Evolutionary conservation across 2,888 invertebrate species (phyloP).

Genomic region (Mermis nigrescens): DNA sequence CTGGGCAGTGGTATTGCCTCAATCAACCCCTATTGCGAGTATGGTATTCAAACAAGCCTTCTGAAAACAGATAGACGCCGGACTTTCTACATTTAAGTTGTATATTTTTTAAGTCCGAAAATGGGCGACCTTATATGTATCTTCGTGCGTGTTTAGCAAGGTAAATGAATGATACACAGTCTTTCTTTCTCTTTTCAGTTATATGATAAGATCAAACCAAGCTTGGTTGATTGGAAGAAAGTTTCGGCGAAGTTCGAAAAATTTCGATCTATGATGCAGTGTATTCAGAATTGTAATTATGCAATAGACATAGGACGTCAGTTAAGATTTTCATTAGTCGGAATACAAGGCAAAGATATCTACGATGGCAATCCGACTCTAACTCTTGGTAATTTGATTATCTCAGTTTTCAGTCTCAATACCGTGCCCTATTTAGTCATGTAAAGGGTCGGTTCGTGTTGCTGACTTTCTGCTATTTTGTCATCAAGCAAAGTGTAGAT

Average conservation of each 20-base stretch:
- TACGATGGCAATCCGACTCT: slow-evolving; percentile 49
- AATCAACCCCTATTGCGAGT: too few species aligned
- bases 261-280: slow-evolving; percentile 85
- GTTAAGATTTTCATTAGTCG: slow-evolving; percentile 82
- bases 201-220: slow-evolving; percentile 91
- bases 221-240: slow-evolving; percentile 79
- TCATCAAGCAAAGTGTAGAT: too few species aligned
- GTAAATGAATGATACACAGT: neutral
- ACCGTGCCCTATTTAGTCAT: too few species aligned
- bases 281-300: slow-evolving; percentile 95
- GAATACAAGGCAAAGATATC: slow-evolving; percentile 88
- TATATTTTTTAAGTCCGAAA: too few species aligned
- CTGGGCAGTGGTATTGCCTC: too few species aligned
- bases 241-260: slow-evolving; percentile 60
- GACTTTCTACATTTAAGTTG: too few species aligned
- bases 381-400: slow-evolving; percentile 52
- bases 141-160: too few species aligned
- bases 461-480: too few species aligned
- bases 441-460: too few species aligned
- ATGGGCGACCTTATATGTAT: too few species aligned
- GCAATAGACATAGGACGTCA: slow-evolving; percentile 82
- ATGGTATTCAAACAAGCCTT: too few species aligned
- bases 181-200: slow-evolving; percentile 43
- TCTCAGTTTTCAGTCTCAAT: neutral
- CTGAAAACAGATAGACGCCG: too few species aligned